Conservation (phyloP, 2,888 invertebrate genomes). For the Timema podura region DNA sequence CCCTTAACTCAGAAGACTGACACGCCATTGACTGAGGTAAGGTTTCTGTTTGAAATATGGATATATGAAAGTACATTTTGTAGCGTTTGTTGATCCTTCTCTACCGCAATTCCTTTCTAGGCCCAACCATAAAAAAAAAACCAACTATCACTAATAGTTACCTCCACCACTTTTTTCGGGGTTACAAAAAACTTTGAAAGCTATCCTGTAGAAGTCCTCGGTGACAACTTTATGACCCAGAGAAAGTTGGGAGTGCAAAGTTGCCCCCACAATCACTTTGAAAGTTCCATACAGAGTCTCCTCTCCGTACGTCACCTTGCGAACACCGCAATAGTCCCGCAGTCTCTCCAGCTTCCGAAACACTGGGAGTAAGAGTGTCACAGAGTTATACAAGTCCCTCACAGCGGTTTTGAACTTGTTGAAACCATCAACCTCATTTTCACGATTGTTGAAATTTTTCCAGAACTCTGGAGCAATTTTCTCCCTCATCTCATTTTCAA, state of each 20-base stretch:
- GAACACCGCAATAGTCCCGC: conserved; percentile 47
- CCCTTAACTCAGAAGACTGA: too few species aligned
- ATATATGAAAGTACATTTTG: too few species aligned
- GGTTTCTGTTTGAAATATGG: too few species aligned
- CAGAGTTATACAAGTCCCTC: conserved; percentile 56
- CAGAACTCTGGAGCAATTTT: conserved; percentile 62
- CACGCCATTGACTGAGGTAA: too few species aligned
- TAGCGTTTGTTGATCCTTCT: too few species aligned
- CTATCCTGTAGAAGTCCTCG: conserved; percentile 70
- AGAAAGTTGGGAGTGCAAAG: conserved; percentile 67
- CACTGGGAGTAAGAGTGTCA: conserved; percentile 53
- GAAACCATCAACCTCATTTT: conserved; percentile 51
- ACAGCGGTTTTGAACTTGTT: conserved; percentile 64
- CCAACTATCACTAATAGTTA: too few species aligned
- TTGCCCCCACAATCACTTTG: conserved; percentile 60
- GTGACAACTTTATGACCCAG: conserved; percentile 65
- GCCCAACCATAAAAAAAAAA: too few species aligned
- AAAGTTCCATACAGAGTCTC: conserved; percentile 54
- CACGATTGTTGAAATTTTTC: conserved; percentile 51
- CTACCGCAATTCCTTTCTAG: too few species aligned
- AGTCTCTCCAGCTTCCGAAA: conserved; percentile 55
- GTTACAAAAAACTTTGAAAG: conserved; percentile 65
- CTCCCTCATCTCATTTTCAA: conserved; percentile 58
- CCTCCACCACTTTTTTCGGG: conserved; percentile 37
- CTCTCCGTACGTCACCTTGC: conserved; percentile 52